Base-by-base conservation (phyloP, 2,113 vertebrate genomes). In the Trichechus manatus region DNA sequence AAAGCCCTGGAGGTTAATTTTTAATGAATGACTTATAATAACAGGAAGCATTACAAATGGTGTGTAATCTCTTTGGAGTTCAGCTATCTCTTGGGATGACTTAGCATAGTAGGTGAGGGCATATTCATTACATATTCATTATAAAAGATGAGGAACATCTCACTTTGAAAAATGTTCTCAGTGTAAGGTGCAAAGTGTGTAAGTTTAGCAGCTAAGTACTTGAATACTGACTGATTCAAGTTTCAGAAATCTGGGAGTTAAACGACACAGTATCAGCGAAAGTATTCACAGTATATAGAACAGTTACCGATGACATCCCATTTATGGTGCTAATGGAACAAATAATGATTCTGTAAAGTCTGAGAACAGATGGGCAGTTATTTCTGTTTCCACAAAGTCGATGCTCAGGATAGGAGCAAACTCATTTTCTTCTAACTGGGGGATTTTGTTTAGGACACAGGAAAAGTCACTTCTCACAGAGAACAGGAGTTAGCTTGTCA, bases 381-480 rank as follows among this genome's bases (percentile, higher is more conserved):
- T 96, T 97, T 92, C 56, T 97, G 56, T 66, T 94, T 80, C 64
- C 94, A 77, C 85, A 96, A 91, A 97, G 50, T 92, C 39, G 11
- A 87, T 86, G 31, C 84, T 72, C 50, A 59, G 66, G 88, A 84
- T 95, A 86, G 91, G 68, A 84, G 89, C 90, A 79, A 98, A 97
- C 81, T 42, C 56, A 61, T 96, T 96, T 79, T 91, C 59, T 85
- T 87, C 42, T 86, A 98, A 78, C 92, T 63, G 79, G 68, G 85
- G 64, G 70, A 95, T 94, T 96, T 97, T 96, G 56, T 93, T 93
- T 68, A 82, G 70, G 72, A n/a, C 36, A 33, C 74, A 59, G 59
- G 53, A 81, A 93, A 87, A 90, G 39, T 80, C 87, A 85, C 64
- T 68, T 64, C 19, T 94, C 87, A 47, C 53, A 93, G 91, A 83